Conservation (phyloP, 2,888 invertebrate species). For the Eugnorisma glareosa region DNA sequence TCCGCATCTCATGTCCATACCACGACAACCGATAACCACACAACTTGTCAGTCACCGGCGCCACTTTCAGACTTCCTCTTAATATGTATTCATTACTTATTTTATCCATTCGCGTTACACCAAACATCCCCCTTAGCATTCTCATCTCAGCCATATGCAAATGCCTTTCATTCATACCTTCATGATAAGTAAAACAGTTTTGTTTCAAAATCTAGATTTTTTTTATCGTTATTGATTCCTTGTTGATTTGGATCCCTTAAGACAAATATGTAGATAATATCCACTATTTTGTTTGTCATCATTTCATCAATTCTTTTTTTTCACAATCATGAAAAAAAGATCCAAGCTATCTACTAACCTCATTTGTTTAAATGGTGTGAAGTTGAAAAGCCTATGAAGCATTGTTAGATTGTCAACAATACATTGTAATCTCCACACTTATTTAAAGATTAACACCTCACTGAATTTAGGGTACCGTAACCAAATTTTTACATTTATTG, state of each 20-base stretch:
- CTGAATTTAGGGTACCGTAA: constrained; percentile 8
- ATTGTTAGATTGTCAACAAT: constrained; percentile 6
- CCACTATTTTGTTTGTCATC: no score
- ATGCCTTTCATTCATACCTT: no score
- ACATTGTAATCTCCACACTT: constrained; percentile 11
- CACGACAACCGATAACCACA: no score
- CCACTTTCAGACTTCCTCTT: no score
- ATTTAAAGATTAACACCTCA: constrained; percentile 28
- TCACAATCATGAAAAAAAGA: background rate
- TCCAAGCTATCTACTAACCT: background rate
- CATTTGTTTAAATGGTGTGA: background rate
- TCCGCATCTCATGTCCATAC: no score
- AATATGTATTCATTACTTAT: no score
- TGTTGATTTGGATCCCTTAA: no score
- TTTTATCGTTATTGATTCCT: background rate
- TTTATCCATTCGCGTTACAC: no score
- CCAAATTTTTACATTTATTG: background rate
- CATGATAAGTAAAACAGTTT: background rate
- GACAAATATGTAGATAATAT: no score
- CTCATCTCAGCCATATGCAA: no score
- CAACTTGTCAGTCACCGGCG: no score
- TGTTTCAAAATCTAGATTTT: background rate
- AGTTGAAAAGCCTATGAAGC: background rate
- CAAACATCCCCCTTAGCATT: no score
- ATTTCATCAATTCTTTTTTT: background rate